Evolutionary conservation across 2,797 vertebrate species (phyloP).

Genomic region (Rhinogobio ventralis): DNA sequence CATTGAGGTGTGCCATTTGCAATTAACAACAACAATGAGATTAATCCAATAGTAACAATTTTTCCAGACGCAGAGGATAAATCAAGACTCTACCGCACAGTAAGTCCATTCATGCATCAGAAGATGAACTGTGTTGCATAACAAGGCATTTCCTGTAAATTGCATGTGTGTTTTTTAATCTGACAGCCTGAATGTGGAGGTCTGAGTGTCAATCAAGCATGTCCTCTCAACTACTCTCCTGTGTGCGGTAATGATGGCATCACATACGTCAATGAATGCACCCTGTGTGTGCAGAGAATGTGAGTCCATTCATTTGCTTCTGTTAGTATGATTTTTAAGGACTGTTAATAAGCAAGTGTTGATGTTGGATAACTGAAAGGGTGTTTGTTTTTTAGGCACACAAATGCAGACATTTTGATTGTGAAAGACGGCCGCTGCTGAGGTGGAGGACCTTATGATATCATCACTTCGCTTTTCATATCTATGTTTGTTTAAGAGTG

Average conservation of each 20-base stretch:
- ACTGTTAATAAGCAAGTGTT: not conserved
- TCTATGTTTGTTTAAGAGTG: slow-evolving; percentile 50
- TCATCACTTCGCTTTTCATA: slow-evolving; percentile 44
- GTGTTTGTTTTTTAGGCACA: slow-evolving; percentile 62
- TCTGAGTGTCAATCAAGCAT: slow-evolving; percentile 60
- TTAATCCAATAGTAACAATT: not conserved
- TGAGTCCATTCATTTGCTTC: slow-evolving; percentile 56
- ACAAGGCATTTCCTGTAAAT: not conserved
- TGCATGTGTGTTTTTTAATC: slow-evolving; percentile 28
- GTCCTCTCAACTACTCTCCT: slow-evolving; percentile 75
- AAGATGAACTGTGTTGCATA: not conserved
- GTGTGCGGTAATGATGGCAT: slow-evolving; percentile 78
- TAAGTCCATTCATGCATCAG: slow-evolving; percentile 52
- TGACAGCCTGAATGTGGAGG: slow-evolving; percentile 69
- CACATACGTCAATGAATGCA: slow-evolving; percentile 80
- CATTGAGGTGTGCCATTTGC: not conserved
- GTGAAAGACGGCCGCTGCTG: slow-evolving; percentile 67
- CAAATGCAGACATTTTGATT: slow-evolving; percentile 70
- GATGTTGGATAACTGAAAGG: slow-evolving; percentile 11
- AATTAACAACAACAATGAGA: not conserved
- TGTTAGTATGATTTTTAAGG: not conserved
- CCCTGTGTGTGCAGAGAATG: slow-evolving; percentile 72
- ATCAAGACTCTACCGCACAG: slow-evolving; percentile 65
- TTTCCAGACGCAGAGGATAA: slow-evolving; percentile 66
- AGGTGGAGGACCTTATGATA: slow-evolving; percentile 44